Evolutionary conservation across 2,888 invertebrate genomes (phyloP).

Genomic region (Teleogryllus oceanicus): DNA sequence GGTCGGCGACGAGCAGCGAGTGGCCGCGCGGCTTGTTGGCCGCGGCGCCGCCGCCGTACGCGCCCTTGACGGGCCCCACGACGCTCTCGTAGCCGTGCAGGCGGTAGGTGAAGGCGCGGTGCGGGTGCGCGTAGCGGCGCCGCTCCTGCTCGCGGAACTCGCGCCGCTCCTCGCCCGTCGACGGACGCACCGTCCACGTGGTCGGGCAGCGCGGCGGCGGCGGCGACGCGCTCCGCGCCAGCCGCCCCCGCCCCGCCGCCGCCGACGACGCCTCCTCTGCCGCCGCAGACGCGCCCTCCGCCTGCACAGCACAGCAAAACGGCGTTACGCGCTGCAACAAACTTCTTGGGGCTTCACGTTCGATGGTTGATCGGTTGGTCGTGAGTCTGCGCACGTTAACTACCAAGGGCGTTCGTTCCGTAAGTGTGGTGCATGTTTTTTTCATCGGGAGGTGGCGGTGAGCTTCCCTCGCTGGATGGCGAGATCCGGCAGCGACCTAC

Average conservation of each 20-base stretch:
- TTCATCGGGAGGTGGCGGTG: too few species aligned
- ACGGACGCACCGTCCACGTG: slow-evolving; percentile 77
- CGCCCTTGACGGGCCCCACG: slow-evolving; percentile 78
- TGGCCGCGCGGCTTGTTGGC: slow-evolving; percentile 72
- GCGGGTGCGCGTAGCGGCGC: slow-evolving; percentile 79
- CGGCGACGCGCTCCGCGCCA: slow-evolving; percentile 42
- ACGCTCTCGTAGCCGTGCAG: slow-evolving; percentile 83
- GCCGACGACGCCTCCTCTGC: not conserved
- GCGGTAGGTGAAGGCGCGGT: slow-evolving; percentile 85
- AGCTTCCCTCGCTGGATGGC: too few species aligned
- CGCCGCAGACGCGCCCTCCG: not conserved
- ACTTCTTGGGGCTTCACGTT: too few species aligned
- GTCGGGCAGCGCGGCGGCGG: slow-evolving; percentile 65
- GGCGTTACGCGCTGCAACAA: not conserved
- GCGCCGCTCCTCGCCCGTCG: slow-evolving; percentile 70
- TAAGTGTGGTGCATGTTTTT: too few species aligned
- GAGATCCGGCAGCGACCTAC: too few species aligned
- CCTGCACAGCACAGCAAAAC: not conserved
- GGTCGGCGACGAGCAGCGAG: slow-evolving; percentile 71
- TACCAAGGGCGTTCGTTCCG: too few species aligned
- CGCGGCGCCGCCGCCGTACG: slow-evolving; percentile 58
- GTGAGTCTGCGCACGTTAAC: too few species aligned
- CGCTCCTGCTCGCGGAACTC: slow-evolving; percentile 74
- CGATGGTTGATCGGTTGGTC: too few species aligned
- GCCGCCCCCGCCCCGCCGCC: not conserved